Conservation (phyloP, 2,113 vertebrate genomes). For the Agapornis roseicollis region DNA sequence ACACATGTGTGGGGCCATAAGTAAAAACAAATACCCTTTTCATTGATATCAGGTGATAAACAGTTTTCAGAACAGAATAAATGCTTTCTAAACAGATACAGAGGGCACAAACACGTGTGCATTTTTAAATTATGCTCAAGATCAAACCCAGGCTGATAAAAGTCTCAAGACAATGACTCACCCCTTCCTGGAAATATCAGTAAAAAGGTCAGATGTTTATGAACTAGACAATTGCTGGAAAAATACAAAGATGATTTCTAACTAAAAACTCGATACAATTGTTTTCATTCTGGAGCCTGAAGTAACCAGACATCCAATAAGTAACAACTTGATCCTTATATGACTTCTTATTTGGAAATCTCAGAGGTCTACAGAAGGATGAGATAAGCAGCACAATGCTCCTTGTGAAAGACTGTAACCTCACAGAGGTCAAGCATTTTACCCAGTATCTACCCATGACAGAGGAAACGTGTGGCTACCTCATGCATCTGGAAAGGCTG, state of each 20-base stretch:
- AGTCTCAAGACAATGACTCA: constrained; percentile 41
- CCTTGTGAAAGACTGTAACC: neutral
- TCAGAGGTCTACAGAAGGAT: neutral
- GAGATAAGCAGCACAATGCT: neutral
- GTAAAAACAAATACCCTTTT: neutral
- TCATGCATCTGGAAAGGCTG: neutral
- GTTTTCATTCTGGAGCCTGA: neutral
- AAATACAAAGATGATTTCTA: constrained; percentile 34
- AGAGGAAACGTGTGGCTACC: neutral
- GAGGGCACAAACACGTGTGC: neutral
- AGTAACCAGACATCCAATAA: neutral
- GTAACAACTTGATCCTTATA: neutral
- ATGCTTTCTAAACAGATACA: neutral
- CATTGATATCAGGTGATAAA: neutral
- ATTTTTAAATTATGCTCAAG: neutral
- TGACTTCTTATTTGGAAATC: neutral
- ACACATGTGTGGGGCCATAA: neutral
- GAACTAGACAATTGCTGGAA: constrained; percentile 59
- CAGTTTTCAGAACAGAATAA: neutral
- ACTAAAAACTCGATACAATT: neutral
- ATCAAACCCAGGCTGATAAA: constrained; percentile 14
- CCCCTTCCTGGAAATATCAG: constrained; percentile 40
- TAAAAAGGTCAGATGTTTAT: constrained; percentile 36
- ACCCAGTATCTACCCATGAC: neutral
- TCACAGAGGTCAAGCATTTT: neutral